Evolutionary conservation across 2,113 vertebrate species (phyloP).

Genomic region (Myrmecophaga tridactyla): DNA sequence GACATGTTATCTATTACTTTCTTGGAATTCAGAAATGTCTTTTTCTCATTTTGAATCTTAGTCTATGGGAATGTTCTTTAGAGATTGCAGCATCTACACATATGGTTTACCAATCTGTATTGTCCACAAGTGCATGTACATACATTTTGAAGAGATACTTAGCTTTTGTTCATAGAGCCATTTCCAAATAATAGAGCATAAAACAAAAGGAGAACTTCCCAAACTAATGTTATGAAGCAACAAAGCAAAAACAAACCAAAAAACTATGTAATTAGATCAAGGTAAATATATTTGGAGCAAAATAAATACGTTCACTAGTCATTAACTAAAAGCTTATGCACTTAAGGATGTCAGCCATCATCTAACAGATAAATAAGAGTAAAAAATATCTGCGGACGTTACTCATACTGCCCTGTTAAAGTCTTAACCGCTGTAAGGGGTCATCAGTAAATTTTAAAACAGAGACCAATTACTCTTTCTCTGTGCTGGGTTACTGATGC

Average conservation of each 20-base stretch:
- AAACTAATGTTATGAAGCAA: slow-evolving; percentile 32
- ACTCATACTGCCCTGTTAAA: slow-evolving; percentile 51
- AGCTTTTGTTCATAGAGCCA: slow-evolving; percentile 30
- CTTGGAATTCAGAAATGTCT: slow-evolving; percentile 46
- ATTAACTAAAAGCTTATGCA: slow-evolving; percentile 34
- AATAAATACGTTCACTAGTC: neutral
- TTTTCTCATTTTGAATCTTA: slow-evolving; percentile 58
- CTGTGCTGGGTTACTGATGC: slow-evolving; percentile 68
- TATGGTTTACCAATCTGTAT: slow-evolving; percentile 54
- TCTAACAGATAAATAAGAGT: slow-evolving; percentile 26
- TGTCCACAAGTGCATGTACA: slow-evolving; percentile 25
- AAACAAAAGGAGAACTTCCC: slow-evolving; percentile 35
- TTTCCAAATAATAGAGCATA: slow-evolving; percentile 32
- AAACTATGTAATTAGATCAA: neutral
- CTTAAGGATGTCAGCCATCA: slow-evolving; percentile 17
- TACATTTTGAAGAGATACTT: slow-evolving; percentile 56
- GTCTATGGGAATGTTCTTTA: slow-evolving; percentile 29
- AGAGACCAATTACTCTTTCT: slow-evolving; percentile 68
- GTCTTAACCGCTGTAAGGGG: slow-evolving; percentile 47
- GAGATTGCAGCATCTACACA: slow-evolving; percentile 21
- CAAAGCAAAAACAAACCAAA: slow-evolving; percentile 8
- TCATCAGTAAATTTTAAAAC: slow-evolving; percentile 71
- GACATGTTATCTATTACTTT: slow-evolving; percentile 30
- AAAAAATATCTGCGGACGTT: slow-evolving; percentile 28
- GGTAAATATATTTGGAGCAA: slow-evolving; percentile 44